Base-by-base conservation (phyloP, 2,888 invertebrate species). In the Panzeria rudis region DNA sequence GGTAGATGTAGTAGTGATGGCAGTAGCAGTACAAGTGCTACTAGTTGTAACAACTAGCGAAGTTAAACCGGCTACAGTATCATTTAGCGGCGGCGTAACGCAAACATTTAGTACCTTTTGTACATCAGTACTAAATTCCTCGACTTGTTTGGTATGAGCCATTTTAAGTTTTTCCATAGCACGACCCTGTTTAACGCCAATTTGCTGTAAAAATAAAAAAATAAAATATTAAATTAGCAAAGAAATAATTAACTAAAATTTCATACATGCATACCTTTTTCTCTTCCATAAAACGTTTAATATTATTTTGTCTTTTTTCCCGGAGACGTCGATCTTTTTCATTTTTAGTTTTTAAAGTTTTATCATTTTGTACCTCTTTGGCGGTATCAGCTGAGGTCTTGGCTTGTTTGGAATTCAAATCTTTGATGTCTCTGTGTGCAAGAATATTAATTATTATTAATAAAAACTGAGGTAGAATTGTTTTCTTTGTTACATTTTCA, bases 221-320 rank as follows among this genome's bases (percentile, higher is more conserved):
- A n/a, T n/a, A n/a, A n/a, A 41, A 23, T 41, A 20, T 15, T 17
- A 1, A 52, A 50, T 17, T 41, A 38, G 13, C 5, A 76, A 29
- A 38, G 9, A 68, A 3, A n/a, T 0, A 29, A 15, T 54, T 54
- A 17, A 41, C 11, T 8, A 64, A 35, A 59, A 59, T 50, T 38
- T 7, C 1, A 17, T 83, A 9, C n/a, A n/a, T n/a, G 11, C 38
- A 38, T 11, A 95, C 95, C 94, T 96, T 97, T 80, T 98, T 94
- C 93, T 99, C 99, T 88, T 99, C 99, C 94, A 98, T 96, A 91
- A 99, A 99, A 90, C 97, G 97, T 93, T 99, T 99, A 73, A 98
- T 98, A 92, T 99, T 99, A 92, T 98, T 99, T 91, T 98, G 98
- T 90, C 98, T 98, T 92, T 99, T 98, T 93, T 99, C 98, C 35